phyloP scores from a whole-genome alignment of 2,888 invertebrate species.

The Drosophila greeni region DNA sequence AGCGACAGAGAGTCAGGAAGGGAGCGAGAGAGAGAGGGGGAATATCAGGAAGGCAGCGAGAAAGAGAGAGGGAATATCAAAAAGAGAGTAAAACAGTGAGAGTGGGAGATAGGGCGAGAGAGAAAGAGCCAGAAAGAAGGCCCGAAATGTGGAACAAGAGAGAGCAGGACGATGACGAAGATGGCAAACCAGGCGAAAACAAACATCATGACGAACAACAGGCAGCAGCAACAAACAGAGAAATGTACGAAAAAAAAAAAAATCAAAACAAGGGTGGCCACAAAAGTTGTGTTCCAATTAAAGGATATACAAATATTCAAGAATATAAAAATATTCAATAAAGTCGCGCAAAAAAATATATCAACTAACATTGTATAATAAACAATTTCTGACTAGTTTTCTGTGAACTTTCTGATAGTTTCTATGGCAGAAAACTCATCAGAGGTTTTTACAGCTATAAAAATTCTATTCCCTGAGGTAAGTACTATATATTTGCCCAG shows the following conservation, averaged over 20 bases:
- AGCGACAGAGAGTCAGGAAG: background rate
- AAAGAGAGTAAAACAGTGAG: background rate
- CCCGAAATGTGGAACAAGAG: background rate
- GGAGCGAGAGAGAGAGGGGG: background rate
- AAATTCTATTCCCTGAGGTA: background rate
- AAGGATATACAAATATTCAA: background rate
- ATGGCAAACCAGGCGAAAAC: constrained; percentile 26
- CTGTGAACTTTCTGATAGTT: background rate
- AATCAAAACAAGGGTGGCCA: background rate
- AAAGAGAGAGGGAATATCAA: background rate
- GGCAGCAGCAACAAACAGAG: constrained; percentile 20
- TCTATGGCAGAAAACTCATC: background rate
- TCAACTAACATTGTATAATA: background rate
- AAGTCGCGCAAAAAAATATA: background rate
- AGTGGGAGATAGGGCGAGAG: background rate
- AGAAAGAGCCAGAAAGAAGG: background rate
- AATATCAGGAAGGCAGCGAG: background rate
- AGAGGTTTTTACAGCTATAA: background rate
- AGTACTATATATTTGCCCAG: background rate
- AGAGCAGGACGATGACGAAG: background rate
- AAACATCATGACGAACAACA: constrained; percentile 26
- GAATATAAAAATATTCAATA: background rate
- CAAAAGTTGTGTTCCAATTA: constrained; percentile 1
- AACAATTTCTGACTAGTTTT: background rate
- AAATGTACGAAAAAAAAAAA: background rate